Evolutionary conservation across 2,113 vertebrate species (phyloP).

Genomic region (Eonycteris spelaea): DNA sequence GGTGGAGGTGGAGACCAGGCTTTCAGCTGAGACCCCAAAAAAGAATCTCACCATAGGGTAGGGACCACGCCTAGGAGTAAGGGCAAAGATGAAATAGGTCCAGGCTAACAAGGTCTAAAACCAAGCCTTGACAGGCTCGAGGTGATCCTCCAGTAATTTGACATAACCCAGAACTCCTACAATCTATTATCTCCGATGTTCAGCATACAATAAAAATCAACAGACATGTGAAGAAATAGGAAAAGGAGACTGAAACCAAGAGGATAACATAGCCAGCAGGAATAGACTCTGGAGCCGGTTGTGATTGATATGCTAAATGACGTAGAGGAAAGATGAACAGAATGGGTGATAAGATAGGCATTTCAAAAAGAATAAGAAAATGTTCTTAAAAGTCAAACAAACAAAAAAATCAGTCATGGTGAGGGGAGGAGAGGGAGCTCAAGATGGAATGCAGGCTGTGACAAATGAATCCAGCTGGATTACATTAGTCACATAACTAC

Average conservation of each 20-base stretch:
- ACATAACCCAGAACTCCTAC: not conserved
- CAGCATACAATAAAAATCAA: not conserved
- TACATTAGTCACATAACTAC: not conserved
- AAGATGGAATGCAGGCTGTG: not conserved
- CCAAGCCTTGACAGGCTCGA: not conserved
- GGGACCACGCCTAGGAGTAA: not conserved
- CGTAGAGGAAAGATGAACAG: not conserved
- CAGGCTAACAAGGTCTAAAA: not conserved
- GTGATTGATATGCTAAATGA: not conserved
- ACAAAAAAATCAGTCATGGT: not conserved
- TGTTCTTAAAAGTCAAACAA: not conserved
- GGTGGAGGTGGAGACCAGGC: not conserved
- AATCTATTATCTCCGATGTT: not conserved
- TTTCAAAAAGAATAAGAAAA: not conserved
- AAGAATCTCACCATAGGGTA: not conserved
- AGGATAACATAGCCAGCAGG: not conserved
- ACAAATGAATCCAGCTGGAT: not conserved
- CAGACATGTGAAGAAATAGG: not conserved
- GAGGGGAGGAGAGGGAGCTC: not conserved
- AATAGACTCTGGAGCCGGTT: not conserved
- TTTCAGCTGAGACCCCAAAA: not conserved
- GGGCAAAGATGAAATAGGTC: not conserved
- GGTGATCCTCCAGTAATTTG: not conserved
- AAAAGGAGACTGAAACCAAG: not conserved
- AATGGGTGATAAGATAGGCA: not conserved